Evolutionary conservation across 1,140 invertebrate species (phyloP), one percentile per base, ranked within the genome.

Genomic region (Lethrus apterus): DNA sequence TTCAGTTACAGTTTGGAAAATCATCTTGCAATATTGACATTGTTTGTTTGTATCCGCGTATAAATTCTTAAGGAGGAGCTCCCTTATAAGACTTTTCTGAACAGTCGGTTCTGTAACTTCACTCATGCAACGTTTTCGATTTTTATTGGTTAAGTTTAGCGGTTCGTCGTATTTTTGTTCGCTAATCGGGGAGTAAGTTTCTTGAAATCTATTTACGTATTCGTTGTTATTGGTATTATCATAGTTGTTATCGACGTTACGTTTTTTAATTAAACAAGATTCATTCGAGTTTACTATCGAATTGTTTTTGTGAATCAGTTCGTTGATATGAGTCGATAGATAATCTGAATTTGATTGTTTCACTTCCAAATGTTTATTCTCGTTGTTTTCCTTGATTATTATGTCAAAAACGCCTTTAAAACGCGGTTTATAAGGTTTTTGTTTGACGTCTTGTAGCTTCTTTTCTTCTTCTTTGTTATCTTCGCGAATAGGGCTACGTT

Each of bases 11-110:
- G 65, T 67, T 48, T 63, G 62, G 43, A 67, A 67, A 15, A 67
- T 65, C 65, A 67, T 67, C 42, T 67, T 67, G 44, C 65, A 67
- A 49, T 65, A 55, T 2, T 50, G 59, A 44, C 65, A 67, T 32
- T 65, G 65, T 55, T 65, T 60, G 35, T 66, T 62, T 3, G 59
- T 58, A 44, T 57, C 56, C 23, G 54, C 54, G 19, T 54, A 54
- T 1, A 67, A 47, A 46, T 66, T 66, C 42, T 88, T 89, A 20
- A 88, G 62, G 3, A 92, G 61, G 7, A 91, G 71, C 63, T 90
- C 86, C 63, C 91, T 92, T 42, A 91, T 90, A 32, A 89, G 46
- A 47, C 65, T 67, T 40, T 64, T 67, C 14, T 63, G 61, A 9
- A 52, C 54, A 0, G 55, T 49, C 0, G 62, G 62, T 44, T 60